These are phyloP conservation scores for Corythornis madagascariensis DNA, from an alignment of 2,113 vertebrate genomes.

Conservation along the genomic window DNA sequence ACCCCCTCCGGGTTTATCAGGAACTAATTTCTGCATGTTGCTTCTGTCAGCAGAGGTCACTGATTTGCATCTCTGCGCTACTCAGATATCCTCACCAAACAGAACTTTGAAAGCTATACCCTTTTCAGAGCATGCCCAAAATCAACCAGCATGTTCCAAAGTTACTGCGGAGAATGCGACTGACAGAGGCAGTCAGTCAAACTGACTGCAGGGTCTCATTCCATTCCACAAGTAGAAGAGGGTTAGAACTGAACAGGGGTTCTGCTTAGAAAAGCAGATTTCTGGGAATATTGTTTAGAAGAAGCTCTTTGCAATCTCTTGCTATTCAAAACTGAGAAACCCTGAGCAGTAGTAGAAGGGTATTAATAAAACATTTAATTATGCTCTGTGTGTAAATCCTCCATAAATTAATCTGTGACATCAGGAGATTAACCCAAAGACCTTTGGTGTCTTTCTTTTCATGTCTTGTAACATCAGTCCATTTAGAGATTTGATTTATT, in stretches of 20 bases:
- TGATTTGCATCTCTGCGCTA: neutral
- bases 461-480: neutral
- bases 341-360: neutral
- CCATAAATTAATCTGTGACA: neutral
- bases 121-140: neutral
- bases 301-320: neutral
- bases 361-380: neutral
- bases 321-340: neutral
- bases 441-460: neutral
- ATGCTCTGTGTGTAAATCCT: too few relatives aligned
- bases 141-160: neutral
- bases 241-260: neutral
- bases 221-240: neutral
- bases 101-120: neutral
- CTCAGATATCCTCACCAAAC: neutral
- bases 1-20: neutral
- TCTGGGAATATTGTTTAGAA: neutral
- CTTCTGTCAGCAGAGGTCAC: neutral
- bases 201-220: neutral
- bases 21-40: neutral
- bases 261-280: neutral
- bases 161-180: neutral
- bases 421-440: neutral
- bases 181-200: neutral
- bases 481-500: neutral